A percentile compares a stretch with the other conserved stretches of the same genome.
These are phyloP conservation scores for Lytechinus variegatus DNA, from an alignment of 35 echinoderm and acorn worm genomes.

Conservation along the genomic window DNA sequence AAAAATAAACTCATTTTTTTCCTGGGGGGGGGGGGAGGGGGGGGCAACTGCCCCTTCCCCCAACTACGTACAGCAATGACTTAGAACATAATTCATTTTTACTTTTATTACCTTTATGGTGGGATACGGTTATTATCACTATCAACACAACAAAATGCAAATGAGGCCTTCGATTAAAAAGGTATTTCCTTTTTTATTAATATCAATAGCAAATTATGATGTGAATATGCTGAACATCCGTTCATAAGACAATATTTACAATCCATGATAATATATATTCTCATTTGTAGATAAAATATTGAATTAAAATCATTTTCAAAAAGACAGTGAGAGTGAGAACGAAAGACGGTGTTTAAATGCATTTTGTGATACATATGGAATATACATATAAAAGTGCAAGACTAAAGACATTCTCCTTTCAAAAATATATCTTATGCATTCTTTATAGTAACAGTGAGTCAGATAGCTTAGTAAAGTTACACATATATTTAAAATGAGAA, in stretches of 20 bases:
- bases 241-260: not conserved
- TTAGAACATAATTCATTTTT: no score
- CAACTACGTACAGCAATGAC: no score
- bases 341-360: not conserved
- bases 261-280: not conserved
- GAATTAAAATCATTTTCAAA: not conserved
- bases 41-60: no score
- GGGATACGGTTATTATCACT: not conserved
- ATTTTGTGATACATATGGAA: not conserved
- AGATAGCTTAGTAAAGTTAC: not conserved
- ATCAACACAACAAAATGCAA: not conserved
- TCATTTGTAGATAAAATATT: not conserved
- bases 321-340: not conserved
- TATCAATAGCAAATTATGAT: not conserved
- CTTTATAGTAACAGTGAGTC: not conserved
- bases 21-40: no score
- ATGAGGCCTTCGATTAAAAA: not conserved
- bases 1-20: no score
- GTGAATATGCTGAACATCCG: not conserved
- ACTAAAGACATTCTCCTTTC: not conserved
- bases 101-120: no score
- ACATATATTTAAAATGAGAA: not conserved
- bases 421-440: not conserved
- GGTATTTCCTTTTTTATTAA: not conserved
- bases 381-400: not conserved